Evolutionary conservation across 2,888 invertebrate species (phyloP).

Genomic region (Acleris holmiana): DNA sequence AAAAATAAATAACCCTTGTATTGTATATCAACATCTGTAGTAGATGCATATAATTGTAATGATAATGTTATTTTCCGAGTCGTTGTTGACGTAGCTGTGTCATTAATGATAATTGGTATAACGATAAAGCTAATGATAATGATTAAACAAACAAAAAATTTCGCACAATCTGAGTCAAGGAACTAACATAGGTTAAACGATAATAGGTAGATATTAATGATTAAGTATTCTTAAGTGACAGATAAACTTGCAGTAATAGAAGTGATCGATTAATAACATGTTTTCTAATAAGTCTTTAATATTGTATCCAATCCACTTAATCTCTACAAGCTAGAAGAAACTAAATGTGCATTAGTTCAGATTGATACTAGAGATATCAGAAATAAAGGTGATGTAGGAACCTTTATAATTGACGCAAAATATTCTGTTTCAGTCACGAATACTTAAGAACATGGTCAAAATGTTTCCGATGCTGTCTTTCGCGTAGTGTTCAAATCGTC

Average conservation of each 20-base stretch:
- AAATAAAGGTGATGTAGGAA: slow-evolving; percentile 9
- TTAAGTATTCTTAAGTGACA: slow-evolving; percentile 59
- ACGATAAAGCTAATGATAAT: slow-evolving; percentile 56
- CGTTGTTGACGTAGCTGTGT: slow-evolving; percentile 76
- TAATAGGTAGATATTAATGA: slow-evolving; percentile 61
- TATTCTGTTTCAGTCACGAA: slow-evolving; percentile 19
- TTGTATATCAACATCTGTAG: slow-evolving; percentile 66
- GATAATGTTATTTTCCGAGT: slow-evolving; percentile 54
- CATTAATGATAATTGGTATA: slow-evolving; percentile 61
- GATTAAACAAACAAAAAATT: slow-evolving; percentile 70
- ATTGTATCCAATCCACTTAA: slow-evolving; percentile 24
- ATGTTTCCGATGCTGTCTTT: slow-evolving; percentile 25
- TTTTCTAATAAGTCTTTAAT: slow-evolving; percentile 25
- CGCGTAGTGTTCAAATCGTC: slow-evolving; percentile 37
- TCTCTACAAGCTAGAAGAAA: slow-evolving; percentile 16
- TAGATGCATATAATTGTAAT: slow-evolving; percentile 56
- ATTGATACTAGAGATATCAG: slow-evolving; percentile 14
- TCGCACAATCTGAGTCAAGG: slow-evolving; percentile 81
- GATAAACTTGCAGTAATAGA: slow-evolving; percentile 53
- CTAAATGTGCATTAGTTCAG: slow-evolving; percentile 19
- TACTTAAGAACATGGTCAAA: slow-evolving; percentile 18
- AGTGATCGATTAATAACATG: slow-evolving; percentile 41
- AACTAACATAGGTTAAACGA: slow-evolving; percentile 75
- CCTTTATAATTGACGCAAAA: slow-evolving; percentile 11
- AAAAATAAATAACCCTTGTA: slow-evolving; percentile 56